Evolutionary conservation across 2,888 invertebrate genomes (phyloP).

Genomic region (Pachymerium ferrugineum): DNA sequence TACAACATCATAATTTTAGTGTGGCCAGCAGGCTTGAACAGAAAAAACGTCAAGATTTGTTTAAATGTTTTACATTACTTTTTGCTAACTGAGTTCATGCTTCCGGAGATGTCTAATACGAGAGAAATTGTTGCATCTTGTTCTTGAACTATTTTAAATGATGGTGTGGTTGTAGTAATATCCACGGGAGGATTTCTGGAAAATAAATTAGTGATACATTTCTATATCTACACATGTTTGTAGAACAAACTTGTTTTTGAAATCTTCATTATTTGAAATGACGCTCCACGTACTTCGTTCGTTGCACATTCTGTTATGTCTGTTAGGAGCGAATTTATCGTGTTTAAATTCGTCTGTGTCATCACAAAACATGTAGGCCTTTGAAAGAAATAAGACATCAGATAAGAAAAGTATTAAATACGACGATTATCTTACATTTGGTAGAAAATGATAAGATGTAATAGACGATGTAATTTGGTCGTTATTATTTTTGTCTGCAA

Average conservation of each 20-base stretch:
- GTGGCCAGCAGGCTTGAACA: not conserved
- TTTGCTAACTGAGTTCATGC: slow-evolving; percentile 21
- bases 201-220: too few relatives aligned
- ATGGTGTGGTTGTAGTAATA: too few relatives aligned
- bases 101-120: slow-evolving; percentile 25
- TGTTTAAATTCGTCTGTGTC: not conserved
- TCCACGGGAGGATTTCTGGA: too few relatives aligned
- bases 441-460: not conserved
- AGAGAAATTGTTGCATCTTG: slow-evolving; percentile 4
- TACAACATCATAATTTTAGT: slow-evolving; percentile 16
- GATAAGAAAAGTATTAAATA: not conserved
- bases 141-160: slow-evolving; percentile 28
- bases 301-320: not conserved
- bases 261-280: not conserved
- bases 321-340: not conserved
- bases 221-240: too few relatives aligned
- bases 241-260: too few relatives aligned
- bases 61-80: too few relatives aligned
- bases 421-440: not conserved
- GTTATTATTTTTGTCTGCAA: not conserved
- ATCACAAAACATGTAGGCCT: not conserved
- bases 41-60: not conserved
- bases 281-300: not conserved
- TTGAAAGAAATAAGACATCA: not conserved
- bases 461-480: not conserved